Evolutionary conservation across 37 sponge, comb jelly and placozoan genomes (phyloP).

Genomic region (Cliona cf. orientalis): DNA sequence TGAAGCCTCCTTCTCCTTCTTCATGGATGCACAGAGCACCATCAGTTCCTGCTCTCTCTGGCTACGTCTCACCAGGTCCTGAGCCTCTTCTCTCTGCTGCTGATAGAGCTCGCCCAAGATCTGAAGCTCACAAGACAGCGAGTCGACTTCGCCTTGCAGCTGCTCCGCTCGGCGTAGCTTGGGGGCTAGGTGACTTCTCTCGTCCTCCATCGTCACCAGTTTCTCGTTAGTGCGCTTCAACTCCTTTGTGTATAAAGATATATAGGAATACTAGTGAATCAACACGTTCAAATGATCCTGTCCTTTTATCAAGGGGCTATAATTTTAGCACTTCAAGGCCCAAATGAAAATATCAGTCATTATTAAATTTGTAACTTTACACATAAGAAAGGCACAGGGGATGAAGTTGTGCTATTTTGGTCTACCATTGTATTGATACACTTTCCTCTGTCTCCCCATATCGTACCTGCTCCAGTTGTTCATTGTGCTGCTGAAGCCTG

Average conservation of each 20-base stretch:
- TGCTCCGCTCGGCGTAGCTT: conserved; percentile 18
- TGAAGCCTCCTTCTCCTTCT: conserved; percentile 41
- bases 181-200: conserved; percentile 20
- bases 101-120: conserved; percentile 61
- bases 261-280: background rate
- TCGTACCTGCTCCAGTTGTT: conserved; percentile 22
- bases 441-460: background rate
- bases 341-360: no score
- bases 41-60: background rate
- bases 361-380: no score
- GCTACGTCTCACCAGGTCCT: background rate
- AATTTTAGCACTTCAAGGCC: background rate
- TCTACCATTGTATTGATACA: background rate
- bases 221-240: conserved; percentile 9
- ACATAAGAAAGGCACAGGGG: no score
- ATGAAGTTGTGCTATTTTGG: no score
- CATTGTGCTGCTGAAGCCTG: background rate
- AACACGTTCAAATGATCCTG: background rate
- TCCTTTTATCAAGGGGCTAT: background rate
- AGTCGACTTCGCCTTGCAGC: conserved; percentile 29
- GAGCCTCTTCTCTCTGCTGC: conserved; percentile 31
- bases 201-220: conserved; percentile 38
- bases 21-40: background rate
- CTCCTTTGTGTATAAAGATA: conserved; percentile 19
- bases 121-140: conserved; percentile 45